Evolutionary conservation across 2,888 invertebrate genomes (phyloP).

Genomic region (Ceriagrion tenellum): DNA sequence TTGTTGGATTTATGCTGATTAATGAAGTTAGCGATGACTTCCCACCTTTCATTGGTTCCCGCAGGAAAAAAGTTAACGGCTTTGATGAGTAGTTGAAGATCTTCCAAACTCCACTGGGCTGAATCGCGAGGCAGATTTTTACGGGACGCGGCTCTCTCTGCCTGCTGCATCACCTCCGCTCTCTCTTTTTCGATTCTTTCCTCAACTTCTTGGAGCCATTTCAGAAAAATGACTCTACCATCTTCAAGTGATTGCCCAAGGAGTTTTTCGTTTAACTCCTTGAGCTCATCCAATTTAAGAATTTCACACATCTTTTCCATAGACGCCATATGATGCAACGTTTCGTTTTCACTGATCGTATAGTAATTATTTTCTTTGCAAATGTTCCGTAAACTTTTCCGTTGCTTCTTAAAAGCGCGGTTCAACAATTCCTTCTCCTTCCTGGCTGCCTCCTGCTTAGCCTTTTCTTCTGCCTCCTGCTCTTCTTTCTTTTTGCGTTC

Average conservation of each 20-base stretch:
- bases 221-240: constrained; percentile 84
- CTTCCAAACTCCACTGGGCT: constrained; percentile 90
- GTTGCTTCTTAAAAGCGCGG: constrained; percentile 91
- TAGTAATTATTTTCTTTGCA: constrained; percentile 92
- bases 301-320: constrained; percentile 94
- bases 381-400: constrained; percentile 88
- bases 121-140: constrained; percentile 78
- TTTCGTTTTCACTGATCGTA: constrained; percentile 85
- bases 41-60: constrained; percentile 94
- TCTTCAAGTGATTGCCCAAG: constrained; percentile 76
- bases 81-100: constrained; percentile 94
- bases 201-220: constrained; percentile 86
- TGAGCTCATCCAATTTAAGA: constrained; percentile 82
- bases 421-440: constrained; percentile 92
- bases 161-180: constrained; percentile 76
- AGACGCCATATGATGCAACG: constrained; percentile 91
- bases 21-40: constrained; percentile 97
- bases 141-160: constrained; percentile 76
- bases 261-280: constrained; percentile 74
- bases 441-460: constrained; percentile 88
- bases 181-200: constrained; percentile 84
- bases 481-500: constrained; percentile 85
- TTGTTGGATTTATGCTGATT: constrained; percentile 88
- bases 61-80: constrained; percentile 99
- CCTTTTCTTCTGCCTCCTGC: constrained; percentile 90